phyloP scores from a whole-genome alignment of 2,113 vertebrate genomes.

The Trogon melanurus region DNA sequence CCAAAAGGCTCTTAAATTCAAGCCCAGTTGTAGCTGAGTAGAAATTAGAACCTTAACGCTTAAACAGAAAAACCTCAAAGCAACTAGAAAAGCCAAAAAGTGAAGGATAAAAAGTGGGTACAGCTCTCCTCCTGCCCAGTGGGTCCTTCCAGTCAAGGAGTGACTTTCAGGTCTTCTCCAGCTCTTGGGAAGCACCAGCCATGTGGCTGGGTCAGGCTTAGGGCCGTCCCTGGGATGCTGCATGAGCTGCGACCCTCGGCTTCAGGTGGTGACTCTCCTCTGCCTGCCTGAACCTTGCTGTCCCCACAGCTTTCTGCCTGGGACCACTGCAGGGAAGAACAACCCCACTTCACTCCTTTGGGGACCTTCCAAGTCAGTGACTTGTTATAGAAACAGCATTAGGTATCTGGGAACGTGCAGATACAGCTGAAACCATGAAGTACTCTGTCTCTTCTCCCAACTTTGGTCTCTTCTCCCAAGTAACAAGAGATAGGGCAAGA shows the following conservation, averaged over 20 bases:
- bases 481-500: background rate
- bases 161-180: background rate
- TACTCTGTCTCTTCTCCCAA: no score
- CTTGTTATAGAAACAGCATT: background rate
- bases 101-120: rapidly evolving
- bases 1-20: background rate
- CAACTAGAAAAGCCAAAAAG: background rate
- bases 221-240: background rate
- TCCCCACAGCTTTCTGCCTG: background rate
- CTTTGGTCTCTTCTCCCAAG: no score
- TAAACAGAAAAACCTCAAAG: background rate
- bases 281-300: background rate
- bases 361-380: background rate
- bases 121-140: background rate
- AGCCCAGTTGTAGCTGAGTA: background rate
- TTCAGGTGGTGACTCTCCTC: rapidly evolving
- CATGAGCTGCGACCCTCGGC: background rate
- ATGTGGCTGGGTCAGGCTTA: rapidly evolving
- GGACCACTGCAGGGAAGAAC: background rate
- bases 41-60: background rate
- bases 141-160: background rate
- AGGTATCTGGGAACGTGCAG: background rate
- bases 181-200: background rate
- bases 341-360: background rate
- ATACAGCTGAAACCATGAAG: rapidly evolving